These are phyloP conservation scores for Lytechinus variegatus DNA, from an alignment of 35 echinoderm and acorn worm species.

Conservation along the genomic window DNA sequence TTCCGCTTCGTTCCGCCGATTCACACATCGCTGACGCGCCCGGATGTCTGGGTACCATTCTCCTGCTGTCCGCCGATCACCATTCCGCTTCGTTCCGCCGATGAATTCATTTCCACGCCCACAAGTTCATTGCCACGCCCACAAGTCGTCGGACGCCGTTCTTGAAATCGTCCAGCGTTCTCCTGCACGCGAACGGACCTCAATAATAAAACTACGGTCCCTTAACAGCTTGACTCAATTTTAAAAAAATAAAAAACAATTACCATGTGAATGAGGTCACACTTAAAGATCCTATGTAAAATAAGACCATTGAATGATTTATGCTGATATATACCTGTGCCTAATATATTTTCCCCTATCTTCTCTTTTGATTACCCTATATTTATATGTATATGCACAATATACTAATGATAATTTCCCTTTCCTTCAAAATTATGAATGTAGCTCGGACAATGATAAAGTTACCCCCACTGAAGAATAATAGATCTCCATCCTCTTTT, in stretches of 20 bases:
- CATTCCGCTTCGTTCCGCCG: too few species aligned
- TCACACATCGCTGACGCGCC: too few species aligned
- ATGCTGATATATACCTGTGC: neutral
- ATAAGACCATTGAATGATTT: neutral
- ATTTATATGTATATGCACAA: neutral
- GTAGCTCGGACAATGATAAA: conserved; percentile 21
- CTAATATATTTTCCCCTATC: neutral
- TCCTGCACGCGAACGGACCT: too few species aligned
- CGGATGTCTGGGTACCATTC: too few species aligned
- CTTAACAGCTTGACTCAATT: too few species aligned
- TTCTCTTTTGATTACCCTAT: conserved; percentile 2
- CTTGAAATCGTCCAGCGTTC: too few species aligned
- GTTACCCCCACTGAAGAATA: neutral
- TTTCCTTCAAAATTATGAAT: neutral
- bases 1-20: too few species aligned
- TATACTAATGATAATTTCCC: neutral
- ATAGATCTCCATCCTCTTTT: neutral
- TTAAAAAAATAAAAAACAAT: neutral
- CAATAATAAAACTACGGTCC: too few species aligned
- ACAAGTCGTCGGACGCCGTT: too few species aligned
- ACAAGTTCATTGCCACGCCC: too few species aligned
- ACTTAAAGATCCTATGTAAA: neutral
- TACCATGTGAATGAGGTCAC: neutral
- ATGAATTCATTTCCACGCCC: too few species aligned
- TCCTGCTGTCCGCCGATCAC: too few species aligned